phyloP scores from a whole-genome alignment of 2,113 vertebrate genomes.

The Malaclemys terrapin region DNA sequence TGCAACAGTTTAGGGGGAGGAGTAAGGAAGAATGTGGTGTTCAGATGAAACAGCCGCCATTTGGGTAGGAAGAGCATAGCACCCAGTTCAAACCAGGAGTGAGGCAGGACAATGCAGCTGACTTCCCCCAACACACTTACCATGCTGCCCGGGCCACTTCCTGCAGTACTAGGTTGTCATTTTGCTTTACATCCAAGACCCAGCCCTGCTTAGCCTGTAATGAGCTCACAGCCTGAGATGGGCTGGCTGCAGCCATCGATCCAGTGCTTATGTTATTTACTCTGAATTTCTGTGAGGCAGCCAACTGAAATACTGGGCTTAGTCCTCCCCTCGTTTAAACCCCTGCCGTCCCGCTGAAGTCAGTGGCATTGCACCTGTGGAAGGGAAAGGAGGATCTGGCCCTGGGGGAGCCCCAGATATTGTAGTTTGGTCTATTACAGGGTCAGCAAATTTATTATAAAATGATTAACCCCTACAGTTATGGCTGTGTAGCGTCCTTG shows the following conservation, averaged over 20 bases:
- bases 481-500: neutral
- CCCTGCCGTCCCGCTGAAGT: neutral
- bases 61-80: neutral
- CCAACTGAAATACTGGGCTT: neutral
- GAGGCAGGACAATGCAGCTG: neutral
- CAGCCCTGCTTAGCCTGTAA: neutral
- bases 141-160: neutral
- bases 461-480: neutral
- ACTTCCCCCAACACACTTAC: neutral
- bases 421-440: neutral
- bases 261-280: neutral
- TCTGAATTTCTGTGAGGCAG: neutral
- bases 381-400: neutral
- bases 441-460: neutral
- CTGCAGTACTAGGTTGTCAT: neutral
- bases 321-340: neutral
- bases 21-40: neutral
- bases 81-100: neutral
- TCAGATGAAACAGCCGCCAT: neutral
- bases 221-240: neutral
- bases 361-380: neutral
- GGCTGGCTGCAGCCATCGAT: neutral
- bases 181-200: neutral
- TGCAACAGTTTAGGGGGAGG: neutral
- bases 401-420: neutral